A percentile compares a stretch with the other conserved stretches of the same genome.
Evolutionary conservation across 2,797 vertebrate genomes (phyloP).

Genomic region (Clamator glandarius): DNA sequence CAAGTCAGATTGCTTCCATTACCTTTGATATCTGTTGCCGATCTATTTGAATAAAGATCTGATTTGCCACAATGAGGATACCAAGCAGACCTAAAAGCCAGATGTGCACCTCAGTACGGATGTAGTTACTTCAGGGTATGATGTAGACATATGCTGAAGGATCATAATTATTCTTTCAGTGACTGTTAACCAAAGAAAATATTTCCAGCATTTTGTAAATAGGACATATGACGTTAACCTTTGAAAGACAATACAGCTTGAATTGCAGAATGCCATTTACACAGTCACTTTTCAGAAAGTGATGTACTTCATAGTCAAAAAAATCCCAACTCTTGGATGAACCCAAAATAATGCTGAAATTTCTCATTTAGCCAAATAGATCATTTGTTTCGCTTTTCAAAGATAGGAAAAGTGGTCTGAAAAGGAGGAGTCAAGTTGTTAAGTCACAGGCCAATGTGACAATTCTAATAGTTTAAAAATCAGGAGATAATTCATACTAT

Average conservation of each 20-base stretch:
- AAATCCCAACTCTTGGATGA: not conserved
- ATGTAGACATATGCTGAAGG: not conserved
- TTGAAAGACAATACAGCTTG: not conserved
- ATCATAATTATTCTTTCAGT: not conserved
- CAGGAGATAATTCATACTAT: not conserved
- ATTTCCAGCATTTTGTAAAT: not conserved
- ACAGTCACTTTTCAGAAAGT: not conserved
- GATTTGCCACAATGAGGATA: not conserved
- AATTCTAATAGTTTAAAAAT: not conserved
- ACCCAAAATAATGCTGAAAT: not conserved
- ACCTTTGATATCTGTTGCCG: not conserved
- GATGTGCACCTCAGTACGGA: not conserved
- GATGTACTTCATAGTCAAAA: not conserved
- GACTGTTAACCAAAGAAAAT: not conserved
- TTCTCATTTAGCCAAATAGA: not conserved
- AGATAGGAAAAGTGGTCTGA: not conserved
- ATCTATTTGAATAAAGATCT: not conserved
- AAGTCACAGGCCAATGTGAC: not conserved
- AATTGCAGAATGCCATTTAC: not conserved
- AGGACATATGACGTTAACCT: not conserved
- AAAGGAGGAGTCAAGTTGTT: not conserved
- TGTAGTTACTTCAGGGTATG: not conserved
- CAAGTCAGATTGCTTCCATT: not conserved
- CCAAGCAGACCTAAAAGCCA: not conserved
- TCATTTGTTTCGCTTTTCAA: not conserved